Evolutionary conservation across 2,113 vertebrate species (phyloP), one percentile per base, ranked within the genome.

Genomic region (Cygnus buccinator): DNA sequence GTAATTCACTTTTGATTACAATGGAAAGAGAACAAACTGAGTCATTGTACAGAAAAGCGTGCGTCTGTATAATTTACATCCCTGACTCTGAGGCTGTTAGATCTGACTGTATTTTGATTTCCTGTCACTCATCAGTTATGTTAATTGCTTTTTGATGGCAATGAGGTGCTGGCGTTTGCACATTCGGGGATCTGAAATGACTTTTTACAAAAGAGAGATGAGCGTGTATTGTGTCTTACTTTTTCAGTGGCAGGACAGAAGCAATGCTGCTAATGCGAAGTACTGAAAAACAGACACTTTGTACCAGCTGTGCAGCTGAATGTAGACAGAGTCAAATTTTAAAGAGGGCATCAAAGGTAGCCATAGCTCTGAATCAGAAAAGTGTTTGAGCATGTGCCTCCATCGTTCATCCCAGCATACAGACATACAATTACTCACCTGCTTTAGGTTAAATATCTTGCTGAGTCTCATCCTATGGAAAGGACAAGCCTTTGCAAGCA

Each of bases 1-100:
- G 0, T 92, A 96, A 97, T 94, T 97, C 77, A 95, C 71, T 92
- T 95, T 78, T 94, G 93, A 94, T 94, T 97, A 96, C 91, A 92
- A 95, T 87, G 77, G 85, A 75, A 96, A 95, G 63, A 90, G 91
- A 91, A 78, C 21, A 93, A 92, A 94, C 62, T 2, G 8, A 96
- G 61, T 66, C 85, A 92, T 94, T 35, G 72, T 57, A 88, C 35
- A 91, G 74, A 85, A 95, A 83, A 89, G 61, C 44, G 28, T 84
- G 29, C 0, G 1, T 41, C 48, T 68, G 37, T 93, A 55, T 87
- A 48, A 96, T 95, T 93, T 90, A 83, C 61, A 73, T 90, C 82
- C 33, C 67, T 85, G 48, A 90, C 58, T 91, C 55, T 39, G 35
- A 35, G 37, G 80, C 63, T 94, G 59, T 87, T 91, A 86, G 67